Percentiles rank a stretch among this genome's conserved stretches.
phyloP scores from a whole-genome alignment of 37 sponge, comb jelly and placozoan species.

The Axinella damicornis region DNA sequence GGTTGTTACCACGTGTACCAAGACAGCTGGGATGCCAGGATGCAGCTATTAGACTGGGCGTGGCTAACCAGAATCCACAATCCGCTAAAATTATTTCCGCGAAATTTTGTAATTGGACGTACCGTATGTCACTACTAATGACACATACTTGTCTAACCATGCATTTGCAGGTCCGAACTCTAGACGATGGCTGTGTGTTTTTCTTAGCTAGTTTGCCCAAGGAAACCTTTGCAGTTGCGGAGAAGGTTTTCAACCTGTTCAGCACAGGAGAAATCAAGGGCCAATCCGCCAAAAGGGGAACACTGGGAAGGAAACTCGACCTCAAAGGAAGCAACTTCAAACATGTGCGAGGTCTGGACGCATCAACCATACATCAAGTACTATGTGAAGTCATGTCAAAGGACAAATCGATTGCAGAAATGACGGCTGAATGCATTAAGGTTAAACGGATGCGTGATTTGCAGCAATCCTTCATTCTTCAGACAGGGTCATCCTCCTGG shows the following conservation, averaged over 20 bases:
- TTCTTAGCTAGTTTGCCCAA: conserved; percentile 10
- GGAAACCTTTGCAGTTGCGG: not conserved
- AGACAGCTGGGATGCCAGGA: no score
- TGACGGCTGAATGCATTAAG: not conserved
- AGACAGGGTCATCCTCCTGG: conserved; percentile 1
- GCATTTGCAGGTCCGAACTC: not conserved
- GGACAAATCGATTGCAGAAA: conserved; percentile 5
- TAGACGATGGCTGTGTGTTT: conserved; percentile 10
- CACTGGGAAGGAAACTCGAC: not conserved
- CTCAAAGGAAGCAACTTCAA: conserved; percentile 18
- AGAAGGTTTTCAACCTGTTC: not conserved
- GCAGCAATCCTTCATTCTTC: not conserved
- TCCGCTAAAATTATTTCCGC: no score
- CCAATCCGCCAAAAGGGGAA: not conserved
- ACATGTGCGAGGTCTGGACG: not conserved
- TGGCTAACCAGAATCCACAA: no score
- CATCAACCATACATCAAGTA: not conserved
- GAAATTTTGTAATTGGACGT: no score
- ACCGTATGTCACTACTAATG: no score
- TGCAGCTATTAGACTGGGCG: no score
- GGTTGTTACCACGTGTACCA: no score
- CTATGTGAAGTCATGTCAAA: not conserved
- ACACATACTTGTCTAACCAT: no score
- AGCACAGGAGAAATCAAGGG: conserved; percentile 8
- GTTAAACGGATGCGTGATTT: not conserved